Evolutionary conservation across 2,888 invertebrate genomes (phyloP), one percentile per base, ranked within the genome.

Genomic region (Xylota segnis): DNA sequence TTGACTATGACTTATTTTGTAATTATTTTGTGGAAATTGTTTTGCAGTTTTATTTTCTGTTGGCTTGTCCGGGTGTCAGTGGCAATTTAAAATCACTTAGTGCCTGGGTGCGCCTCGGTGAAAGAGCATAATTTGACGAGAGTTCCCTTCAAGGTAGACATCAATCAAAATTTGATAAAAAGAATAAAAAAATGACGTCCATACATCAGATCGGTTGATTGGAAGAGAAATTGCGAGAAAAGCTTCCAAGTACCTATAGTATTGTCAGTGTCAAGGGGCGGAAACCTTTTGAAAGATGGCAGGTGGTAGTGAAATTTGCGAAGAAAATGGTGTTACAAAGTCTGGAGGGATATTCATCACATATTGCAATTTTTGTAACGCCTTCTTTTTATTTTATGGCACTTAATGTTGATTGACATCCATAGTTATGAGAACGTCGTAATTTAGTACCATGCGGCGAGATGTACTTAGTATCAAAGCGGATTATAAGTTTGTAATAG

Each of bases 31-130:
- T 66, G 66, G 37, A 76, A 82, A 71, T 76, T 66, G 58, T 71
- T 81, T 63, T 56, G 63, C 61, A 43, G 59, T 78, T 54, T 47
- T 61, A 27, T 77, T 78, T 14, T 4, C 23, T 61, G 6, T 47
- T 43, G 40, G 40, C n/a, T 34, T 72, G 82, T 70, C 61, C 68
- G 40, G 63, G 65, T 81, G 79, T 76, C 65, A 70, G 66, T 76
- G 81, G 82, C 72, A 86, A 86, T 86, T 77, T 86, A 68, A 82
- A 86, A 86, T 86, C 86, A 86, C 86, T 86, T 86, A 77, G 72
- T 68, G 72, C 16, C 43, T 82, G 76, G 86, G 81, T 82, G 82
- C 65, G 82, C 50, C 82, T 65, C 68, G 61, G 61, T 77, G 76
- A 77, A 86, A 82, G 76, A 76, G 71, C 37, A 65, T 75, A 59